Evolutionary conservation across 2,113 vertebrate genomes (phyloP), one percentile per base, ranked within the genome.

Genomic region (Reinhardtius hippoglossoides): DNA sequence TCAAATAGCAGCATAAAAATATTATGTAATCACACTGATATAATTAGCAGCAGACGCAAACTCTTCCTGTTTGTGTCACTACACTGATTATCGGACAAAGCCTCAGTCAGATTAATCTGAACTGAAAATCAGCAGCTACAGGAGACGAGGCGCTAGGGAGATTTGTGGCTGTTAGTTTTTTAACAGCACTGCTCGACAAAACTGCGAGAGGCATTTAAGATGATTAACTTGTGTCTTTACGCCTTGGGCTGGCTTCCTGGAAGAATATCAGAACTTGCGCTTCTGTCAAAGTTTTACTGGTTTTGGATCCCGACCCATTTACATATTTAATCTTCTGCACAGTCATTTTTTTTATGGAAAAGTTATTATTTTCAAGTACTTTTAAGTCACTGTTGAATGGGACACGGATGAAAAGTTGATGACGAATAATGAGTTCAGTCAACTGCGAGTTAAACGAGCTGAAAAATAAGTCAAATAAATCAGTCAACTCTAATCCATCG

Each of bases 141-240:
- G 56, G 26, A 60, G 63, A 71, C 56, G 37, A 35, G n/a, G n/a
- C 0, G 1, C 55, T 24, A 4, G 4, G 3, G 20, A 44, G 74
- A 72, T 77, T 81, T 74, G 74, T 54, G 42, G 71, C 67, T 66
- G 70, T 50, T 81, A 50, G 35, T 64, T 81, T 81, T 50, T 66
- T 3, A 1, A 35, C 74, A 67, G 56, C 66, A 2, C 50, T 50
- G 48, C 24, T 80, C 65, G 40, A 67, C 72, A 59, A 60, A 66
- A 81, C 2, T 76, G 10, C 67, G n/a, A 82, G 60, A 71, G 9
- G 69, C 59, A 37, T 81, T 80, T 65, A 64, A 74, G 72, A 74
- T 77, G 78, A 89, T 82, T 84, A 84, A 71, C 56, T 68, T 74
- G 56, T 70, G 66, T 86, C 72, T 82, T 75, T 69, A 76, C 60